Evolutionary conservation across 2,888 invertebrate genomes (phyloP), one percentile per base, ranked within the genome.

Genomic region (Nomada fucata): DNA sequence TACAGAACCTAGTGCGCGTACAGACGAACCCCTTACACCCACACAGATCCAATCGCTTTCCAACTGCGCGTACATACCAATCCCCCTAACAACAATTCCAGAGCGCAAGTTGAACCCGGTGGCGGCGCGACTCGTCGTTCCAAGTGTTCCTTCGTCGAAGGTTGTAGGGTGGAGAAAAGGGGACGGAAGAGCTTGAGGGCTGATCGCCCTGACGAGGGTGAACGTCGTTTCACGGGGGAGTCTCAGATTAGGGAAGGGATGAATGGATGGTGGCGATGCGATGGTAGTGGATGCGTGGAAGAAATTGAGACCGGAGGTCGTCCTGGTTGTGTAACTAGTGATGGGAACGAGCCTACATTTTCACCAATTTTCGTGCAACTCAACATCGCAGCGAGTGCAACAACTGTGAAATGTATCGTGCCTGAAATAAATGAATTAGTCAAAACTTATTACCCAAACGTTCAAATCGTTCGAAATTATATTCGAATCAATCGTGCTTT

Each of bases 271-370:
- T 42, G n/a, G 13, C 23, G 76, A 81, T 71, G 77, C 23, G 76
- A 81, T 71, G 77, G 61, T 55, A 59, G 74, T 59, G 65, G 59
- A 64, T 68, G 73, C 77, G 76, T 71, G 67, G 80, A 78, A 72
- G 83, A 80, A 70, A 80, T 83, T 72, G 86, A 77, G 79, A 75
- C 64, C 50, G 77, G 68, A 23, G 70, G 76, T 70, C 75, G 68
- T 53, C 26, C 76, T 65, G 42, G 59, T 69, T 36, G 71, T 69
- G 47, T 47, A 47, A 47, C 47, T 47, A 47, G 47, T 15, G 47
- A 47, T 47, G 47, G 47, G 47, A 47, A 47, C 13, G 47, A 47
- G 13, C 47, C 47, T 15, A 13, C 13, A 13, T 15, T 47, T 47
- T 47, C 47, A 11, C 47, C 13, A 47, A 3, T 47, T 44, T 47